Evolutionary conservation across 2,797 vertebrate genomes (phyloP).

Genomic region (Hylomyscus alleni): DNA sequence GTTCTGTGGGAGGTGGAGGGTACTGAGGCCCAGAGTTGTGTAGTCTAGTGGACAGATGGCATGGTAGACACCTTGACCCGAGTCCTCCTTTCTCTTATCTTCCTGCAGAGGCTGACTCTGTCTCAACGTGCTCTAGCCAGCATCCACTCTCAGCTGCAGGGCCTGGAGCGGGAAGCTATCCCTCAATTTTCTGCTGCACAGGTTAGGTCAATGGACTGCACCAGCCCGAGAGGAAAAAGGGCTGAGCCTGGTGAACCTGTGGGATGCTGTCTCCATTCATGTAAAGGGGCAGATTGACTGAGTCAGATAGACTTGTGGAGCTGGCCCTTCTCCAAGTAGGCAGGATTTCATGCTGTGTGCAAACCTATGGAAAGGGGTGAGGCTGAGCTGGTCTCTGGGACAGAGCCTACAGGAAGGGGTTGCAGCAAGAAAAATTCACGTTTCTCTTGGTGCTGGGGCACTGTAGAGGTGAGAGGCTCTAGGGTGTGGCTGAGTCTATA

Average conservation of each 20-base stretch:
- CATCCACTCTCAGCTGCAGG: slow-evolving; percentile 95
- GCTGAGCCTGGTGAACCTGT: neutral
- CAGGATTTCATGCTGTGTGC: neutral
- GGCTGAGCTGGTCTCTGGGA: neutral
- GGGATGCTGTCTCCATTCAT: too few relatives aligned
- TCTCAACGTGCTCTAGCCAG: slow-evolving; percentile 95
- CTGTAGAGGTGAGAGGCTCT: neutral
- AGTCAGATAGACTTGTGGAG: neutral
- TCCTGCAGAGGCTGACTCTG: slow-evolving; percentile 91
- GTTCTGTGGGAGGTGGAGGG: neutral
- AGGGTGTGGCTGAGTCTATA: neutral
- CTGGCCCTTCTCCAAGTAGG: neutral
- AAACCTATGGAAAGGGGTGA: neutral
- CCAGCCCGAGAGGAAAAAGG: neutral
- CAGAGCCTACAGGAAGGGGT: neutral
- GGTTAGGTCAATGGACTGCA: slow-evolving; percentile 85
- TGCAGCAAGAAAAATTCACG: neutral
- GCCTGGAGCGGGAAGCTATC: slow-evolving; percentile 93
- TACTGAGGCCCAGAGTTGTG: neutral
- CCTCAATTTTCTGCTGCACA: slow-evolving; percentile 94
- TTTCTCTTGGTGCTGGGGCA: neutral
- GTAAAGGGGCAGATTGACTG: neutral
- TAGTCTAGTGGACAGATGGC: neutral
- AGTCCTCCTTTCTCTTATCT: neutral
- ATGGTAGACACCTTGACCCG: neutral